Conservation (phyloP, 1,140 invertebrate species). For the Temnothorax longispinosus region DNA sequence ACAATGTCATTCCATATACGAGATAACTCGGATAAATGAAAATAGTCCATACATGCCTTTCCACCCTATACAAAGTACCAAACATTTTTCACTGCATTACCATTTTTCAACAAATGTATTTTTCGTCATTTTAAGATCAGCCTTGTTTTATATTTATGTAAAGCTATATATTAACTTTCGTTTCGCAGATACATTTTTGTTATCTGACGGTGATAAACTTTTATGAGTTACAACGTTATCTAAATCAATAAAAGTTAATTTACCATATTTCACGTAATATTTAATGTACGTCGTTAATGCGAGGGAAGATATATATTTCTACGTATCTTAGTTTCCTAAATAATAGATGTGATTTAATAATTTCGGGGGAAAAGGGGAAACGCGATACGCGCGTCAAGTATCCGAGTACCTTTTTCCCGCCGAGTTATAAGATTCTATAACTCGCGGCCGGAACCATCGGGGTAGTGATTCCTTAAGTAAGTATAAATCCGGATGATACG, state of each 20-base stretch:
- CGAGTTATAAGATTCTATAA: conserved; percentile 54
- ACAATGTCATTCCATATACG: neutral
- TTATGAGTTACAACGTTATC: conserved; percentile 20
- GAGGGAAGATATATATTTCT: neutral
- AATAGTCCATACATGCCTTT: neutral
- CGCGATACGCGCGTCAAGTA: neutral
- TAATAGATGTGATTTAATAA: neutral
- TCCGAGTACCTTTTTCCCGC: neutral
- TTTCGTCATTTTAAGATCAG: conserved; percentile 48
- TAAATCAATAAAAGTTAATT: conserved; percentile 27
- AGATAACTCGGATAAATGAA: conserved; percentile 55
- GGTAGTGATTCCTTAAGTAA: conserved; percentile 80
- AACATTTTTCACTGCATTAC: conserved; percentile 56
- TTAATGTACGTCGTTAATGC: neutral
- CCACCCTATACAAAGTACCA: conserved; percentile 2
- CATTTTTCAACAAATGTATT: conserved; percentile 50
- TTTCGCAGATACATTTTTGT: conserved; percentile 16
- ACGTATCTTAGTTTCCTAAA: neutral
- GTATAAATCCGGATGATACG: conserved; percentile 81
- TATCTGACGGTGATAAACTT: conserved; percentile 42
- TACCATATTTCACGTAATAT: neutral
- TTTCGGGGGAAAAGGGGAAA: too few relatives aligned
- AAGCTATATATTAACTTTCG: conserved; percentile 32
- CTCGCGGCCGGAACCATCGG: conserved; percentile 57
- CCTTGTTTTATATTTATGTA: conserved; percentile 19